These are phyloP conservation scores for Araneus ventricosus DNA, from an alignment of 1,140 invertebrate species.

Conservation along the genomic window DNA sequence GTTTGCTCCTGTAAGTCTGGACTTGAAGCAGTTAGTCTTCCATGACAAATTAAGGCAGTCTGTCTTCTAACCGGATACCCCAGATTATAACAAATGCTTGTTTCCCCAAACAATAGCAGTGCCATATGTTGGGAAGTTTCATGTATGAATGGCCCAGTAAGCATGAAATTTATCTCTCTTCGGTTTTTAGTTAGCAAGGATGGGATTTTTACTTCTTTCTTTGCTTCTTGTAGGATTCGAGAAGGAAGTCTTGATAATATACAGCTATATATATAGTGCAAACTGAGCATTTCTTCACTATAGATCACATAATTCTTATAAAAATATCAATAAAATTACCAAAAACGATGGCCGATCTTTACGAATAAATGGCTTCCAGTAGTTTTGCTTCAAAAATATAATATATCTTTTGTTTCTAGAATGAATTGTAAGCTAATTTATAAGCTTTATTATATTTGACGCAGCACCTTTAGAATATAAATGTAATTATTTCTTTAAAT, in stretches of 20 bases:
- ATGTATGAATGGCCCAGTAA: background rate
- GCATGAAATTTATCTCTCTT: background rate
- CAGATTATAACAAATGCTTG: conserved; percentile 28
- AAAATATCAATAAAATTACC: background rate
- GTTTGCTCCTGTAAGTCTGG: background rate
- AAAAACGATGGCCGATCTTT: too few relatives aligned
- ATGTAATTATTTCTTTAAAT: too few relatives aligned
- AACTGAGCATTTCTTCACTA: background rate
- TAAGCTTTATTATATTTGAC: too few relatives aligned
- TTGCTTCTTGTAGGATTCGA: background rate
- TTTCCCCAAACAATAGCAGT: conserved; percentile 25
- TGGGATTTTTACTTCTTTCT: background rate
- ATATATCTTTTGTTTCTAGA: too few relatives aligned
- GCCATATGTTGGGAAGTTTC: conserved; percentile 9
- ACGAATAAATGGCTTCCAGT: background rate
- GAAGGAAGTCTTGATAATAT: background rate
- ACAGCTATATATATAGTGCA: background rate
- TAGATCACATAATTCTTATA: background rate
- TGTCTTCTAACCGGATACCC: conserved; percentile 1
- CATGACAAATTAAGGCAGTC: conserved; percentile 45
- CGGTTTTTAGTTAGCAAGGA: background rate
- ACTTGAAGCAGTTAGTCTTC: conserved; percentile 34
- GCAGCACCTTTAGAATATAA: too few relatives aligned
- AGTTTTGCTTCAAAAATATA: background rate
- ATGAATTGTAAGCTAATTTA: too few relatives aligned